phyloP scores from a whole-genome alignment of 1,140 invertebrate species.

The Brachionus calyciflorus region DNA sequence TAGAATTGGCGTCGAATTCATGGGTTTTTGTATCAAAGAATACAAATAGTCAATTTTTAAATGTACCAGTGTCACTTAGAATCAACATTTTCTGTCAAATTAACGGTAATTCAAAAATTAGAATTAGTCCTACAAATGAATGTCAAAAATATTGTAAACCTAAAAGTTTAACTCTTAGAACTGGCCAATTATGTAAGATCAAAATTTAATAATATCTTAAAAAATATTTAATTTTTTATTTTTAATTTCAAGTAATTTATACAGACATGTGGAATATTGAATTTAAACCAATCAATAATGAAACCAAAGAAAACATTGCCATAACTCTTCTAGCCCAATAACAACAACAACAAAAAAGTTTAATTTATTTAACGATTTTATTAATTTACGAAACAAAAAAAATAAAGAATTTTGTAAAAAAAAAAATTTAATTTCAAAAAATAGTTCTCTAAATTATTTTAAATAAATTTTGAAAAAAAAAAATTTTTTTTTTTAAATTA shows the following conservation, averaged over 20 bases:
- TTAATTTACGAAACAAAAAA: constrained; percentile 39
- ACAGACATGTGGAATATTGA: constrained; percentile 28
- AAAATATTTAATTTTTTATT: background rate
- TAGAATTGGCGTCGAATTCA: background rate
- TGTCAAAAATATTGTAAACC: background rate
- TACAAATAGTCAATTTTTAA: background rate
- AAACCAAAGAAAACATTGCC: background rate
- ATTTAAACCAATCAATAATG: background rate
- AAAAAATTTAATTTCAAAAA: too few relatives aligned
- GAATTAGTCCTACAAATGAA: background rate
- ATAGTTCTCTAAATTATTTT: background rate
- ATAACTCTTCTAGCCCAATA: background rate
- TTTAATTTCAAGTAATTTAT: constrained; percentile 21
- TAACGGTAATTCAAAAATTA: background rate
- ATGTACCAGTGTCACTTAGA: background rate
- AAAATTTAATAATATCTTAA: background rate
- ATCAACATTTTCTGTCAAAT: constrained; percentile 15
- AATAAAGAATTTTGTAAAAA: constrained; percentile 5
- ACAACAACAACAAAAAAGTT: background rate
- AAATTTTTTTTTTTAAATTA: too few relatives aligned
- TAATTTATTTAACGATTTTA: constrained; percentile 22
- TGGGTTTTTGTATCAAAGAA: constrained; percentile 36
- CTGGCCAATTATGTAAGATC: constrained; percentile 12
- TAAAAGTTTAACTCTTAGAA: background rate
- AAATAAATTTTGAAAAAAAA: background rate